phyloP scores from a whole-genome alignment of 64 coral and sea anemone species.

The Stichodactyla mertensii region DNA sequence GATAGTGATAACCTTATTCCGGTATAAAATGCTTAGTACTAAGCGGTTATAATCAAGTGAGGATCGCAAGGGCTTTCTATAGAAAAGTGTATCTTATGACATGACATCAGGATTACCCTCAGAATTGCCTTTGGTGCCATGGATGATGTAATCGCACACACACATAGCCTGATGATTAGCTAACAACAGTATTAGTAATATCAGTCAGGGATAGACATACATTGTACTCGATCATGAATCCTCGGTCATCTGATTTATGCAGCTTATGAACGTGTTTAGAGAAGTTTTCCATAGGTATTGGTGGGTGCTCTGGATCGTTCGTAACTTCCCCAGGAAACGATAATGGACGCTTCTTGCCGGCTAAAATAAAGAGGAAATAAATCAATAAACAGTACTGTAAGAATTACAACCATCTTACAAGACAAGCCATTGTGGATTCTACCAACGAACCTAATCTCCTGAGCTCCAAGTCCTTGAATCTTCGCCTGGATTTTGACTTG shows the following conservation, averaged over 20 bases:
- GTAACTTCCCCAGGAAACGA: constrained; percentile 57
- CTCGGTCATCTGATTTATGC: constrained; percentile 96
- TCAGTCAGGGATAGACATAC: constrained; percentile 30
- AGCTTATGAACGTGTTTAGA: constrained; percentile 87
- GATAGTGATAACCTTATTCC: too few relatives aligned
- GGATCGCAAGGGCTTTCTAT: too few relatives aligned
- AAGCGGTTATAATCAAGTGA: too few relatives aligned
- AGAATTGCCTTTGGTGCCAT: too few relatives aligned
- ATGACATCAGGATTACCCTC: too few relatives aligned
- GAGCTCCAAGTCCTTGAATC: constrained; percentile 44
- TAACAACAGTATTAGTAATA: too few relatives aligned
- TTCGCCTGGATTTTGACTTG: constrained; percentile 45
- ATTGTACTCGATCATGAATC: constrained; percentile 98
- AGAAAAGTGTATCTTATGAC: too few relatives aligned
- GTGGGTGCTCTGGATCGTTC: constrained; percentile 86
- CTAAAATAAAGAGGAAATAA: constrained; percentile 28
- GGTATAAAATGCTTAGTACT: too few relatives aligned
- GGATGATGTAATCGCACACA: too few relatives aligned
- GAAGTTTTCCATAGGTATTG: constrained; percentile 64
- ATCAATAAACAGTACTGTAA: neutral
- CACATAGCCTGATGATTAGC: too few relatives aligned
- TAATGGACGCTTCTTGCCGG: constrained; percentile 34
- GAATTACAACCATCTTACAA: too few relatives aligned
- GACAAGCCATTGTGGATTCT: too few relatives aligned
- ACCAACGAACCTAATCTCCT: constrained; percentile 57